Evolutionary conservation across 1,140 invertebrate species (phyloP), one percentile per base, ranked within the genome.

Genomic region (Matsumurasca onukii): DNA sequence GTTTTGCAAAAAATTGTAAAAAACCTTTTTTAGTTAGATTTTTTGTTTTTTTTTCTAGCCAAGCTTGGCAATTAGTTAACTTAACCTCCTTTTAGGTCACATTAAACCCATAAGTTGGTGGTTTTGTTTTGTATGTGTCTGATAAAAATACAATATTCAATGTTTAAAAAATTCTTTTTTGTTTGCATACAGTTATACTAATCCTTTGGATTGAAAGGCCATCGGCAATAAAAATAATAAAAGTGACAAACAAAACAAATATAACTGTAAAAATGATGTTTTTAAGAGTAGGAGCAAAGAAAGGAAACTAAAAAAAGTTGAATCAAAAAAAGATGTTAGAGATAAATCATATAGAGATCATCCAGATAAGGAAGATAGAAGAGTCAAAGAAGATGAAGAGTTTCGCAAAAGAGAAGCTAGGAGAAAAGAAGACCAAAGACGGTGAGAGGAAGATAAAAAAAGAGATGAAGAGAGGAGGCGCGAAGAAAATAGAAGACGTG

Each of bases 401-500:
- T 77, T 79, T 77, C 80, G 74, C 69, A 78, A 75, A 59, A 78
- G 80, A 24, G 79, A 75, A 75, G 78, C 72, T 65, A 68, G 67
- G 66, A 72, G 69, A 59, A 65, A 72, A 20, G 80, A 80, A 27
- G 52, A 59, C 2, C 51, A 31, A 66, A 59, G 49, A 48, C 63
- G 49, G 31, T 66, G 39, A 57, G 69, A 59, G 24, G 48, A 65
- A 30, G 55, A 68, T 49, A 61, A 31, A 61, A 68, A 31, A 31
- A n/a, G 57, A 55, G 51, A 55, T 20, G 31, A 15, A 3, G 57
- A 29, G 31, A 61, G 68, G 22, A 62, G 45, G 24, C 39, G 49
- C 17, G 57, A 64, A 17, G 45, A 51, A 12, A 68, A 29, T 17
- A 62, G 59, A 51, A 61, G 67, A 62, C 13, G 59, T 49, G 59